Evolutionary conservation across 2,888 invertebrate species (phyloP).

Genomic region (Nomada lathburiana): DNA sequence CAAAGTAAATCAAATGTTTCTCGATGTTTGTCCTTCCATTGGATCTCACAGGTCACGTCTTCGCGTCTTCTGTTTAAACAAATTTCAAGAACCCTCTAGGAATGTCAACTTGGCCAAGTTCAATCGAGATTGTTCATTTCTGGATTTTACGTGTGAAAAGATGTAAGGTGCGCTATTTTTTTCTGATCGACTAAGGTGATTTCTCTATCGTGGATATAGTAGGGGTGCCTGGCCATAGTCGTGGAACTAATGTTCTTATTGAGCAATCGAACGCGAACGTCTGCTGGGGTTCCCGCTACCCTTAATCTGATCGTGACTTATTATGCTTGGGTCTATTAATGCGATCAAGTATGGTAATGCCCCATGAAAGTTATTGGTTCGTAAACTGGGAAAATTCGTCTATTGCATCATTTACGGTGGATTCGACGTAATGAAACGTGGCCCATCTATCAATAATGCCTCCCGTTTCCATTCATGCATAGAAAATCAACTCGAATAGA

Average conservation of each 20-base stretch:
- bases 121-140: no score
- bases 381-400: conserved; percentile 55
- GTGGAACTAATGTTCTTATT: conserved; percentile 30
- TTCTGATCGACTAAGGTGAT: conserved; percentile 15
- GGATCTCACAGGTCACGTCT: no score
- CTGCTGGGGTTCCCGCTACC: conserved; percentile 35
- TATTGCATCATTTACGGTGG: conserved; percentile 42
- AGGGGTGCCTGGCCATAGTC: conserved; percentile 10
- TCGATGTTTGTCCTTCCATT: no score
- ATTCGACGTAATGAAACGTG: conserved; percentile 35
- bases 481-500: conserved; percentile 8
- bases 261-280: conserved; percentile 24
- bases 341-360: conserved; percentile 71
- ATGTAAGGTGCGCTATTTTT: no score
- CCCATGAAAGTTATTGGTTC: conserved; percentile 65
- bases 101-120: no score
- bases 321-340: conserved; percentile 48
- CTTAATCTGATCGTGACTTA: conserved; percentile 63
- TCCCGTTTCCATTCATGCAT: conserved; percentile 19
- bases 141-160: no score
- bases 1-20: no score
- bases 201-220: neutral
- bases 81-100: no score
- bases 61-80: no score
- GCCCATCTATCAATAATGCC: conserved; percentile 44